phyloP scores from a whole-genome alignment of 2,888 invertebrate genomes.

The Cheilosia impressa region DNA sequence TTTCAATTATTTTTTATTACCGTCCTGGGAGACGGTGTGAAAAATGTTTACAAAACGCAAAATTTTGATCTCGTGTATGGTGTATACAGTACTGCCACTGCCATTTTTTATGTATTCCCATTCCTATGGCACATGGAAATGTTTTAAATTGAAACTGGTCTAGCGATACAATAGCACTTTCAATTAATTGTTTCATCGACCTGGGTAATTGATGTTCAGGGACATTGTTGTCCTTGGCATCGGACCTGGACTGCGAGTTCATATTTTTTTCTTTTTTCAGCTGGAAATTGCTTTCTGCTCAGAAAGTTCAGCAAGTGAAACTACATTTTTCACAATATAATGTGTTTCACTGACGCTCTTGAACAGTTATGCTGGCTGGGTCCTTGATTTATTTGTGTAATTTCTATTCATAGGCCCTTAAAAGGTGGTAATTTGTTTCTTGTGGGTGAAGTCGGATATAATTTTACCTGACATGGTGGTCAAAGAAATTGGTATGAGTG shows the following conservation, averaged over 20 bases:
- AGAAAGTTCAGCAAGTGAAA: neutral
- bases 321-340: neutral
- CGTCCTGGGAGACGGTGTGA: constrained; percentile 16
- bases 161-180: neutral
- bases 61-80: constrained; percentile 13
- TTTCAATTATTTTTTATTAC: constrained; percentile 56
- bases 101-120: too few species aligned
- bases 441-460: neutral
- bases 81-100: neutral
- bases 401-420: constrained; percentile 19
- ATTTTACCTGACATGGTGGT: neutral
- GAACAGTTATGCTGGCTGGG: neutral
- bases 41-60: constrained; percentile 17
- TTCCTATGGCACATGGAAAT: neutral
- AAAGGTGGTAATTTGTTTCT: constrained; percentile 30
- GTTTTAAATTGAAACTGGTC: neutral
- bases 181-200: constrained; percentile 3
- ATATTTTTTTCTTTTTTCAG: neutral
- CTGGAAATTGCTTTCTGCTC: neutral
- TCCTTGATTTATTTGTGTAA: constrained; percentile 41
- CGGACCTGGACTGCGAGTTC: neutral
- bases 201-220: neutral
- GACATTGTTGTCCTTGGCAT: neutral
- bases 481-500: neutral
- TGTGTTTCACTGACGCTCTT: constrained; percentile 18